Base-by-base conservation (phyloP, 2,888 invertebrate genomes). In the Hemaris fuciformis region DNA sequence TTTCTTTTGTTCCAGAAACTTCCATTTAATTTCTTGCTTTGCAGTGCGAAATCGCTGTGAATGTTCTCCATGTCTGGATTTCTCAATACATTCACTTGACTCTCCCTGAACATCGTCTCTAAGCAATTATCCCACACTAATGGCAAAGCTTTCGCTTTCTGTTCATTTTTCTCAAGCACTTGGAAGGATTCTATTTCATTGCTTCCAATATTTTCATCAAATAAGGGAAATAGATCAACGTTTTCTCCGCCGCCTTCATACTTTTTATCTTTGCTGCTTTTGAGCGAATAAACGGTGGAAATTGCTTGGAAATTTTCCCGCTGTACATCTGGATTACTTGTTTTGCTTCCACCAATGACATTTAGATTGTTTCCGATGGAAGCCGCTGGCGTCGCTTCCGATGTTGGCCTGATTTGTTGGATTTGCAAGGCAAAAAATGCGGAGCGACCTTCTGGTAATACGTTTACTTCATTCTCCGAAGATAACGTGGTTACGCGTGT, bases 361-460 rank as follows among this genome's bases (percentile, higher is more conserved):
- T 88, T 88, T 70, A 86, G 85, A 90, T 90, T 89, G 81, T 85
- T 88, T 92, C 92, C 92, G 90, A 81, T 66, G 72, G 79, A 77
- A 73, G 77, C 83, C 73, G 74, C 82, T 64, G 79, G 79, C 81
- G 80, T 74, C 76, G 83, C 79, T 88, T 89, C 89, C 88, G 87
- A 77, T 71, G 85, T 82, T 76, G 83, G 74, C 73, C 73, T 81
- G 81, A 81, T 85, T 83, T 85, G 82, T 78, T 70, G 76, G 72
- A 81, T 86, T 87, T 83, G 85, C 80, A 77, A 76, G 66, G 82
- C 72, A 84, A 85, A 86, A 84, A 81, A 70, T 63, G 70, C 67
- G 69, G 78, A 73, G 62, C 70, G 66, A 23, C 73, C 67, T 63
- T 63, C 73, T 70, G 72, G 64, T 80, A 83, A 82, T 66, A 72